Conservation (phyloP, 2,113 vertebrate species). For the Passer domesticus region DNA sequence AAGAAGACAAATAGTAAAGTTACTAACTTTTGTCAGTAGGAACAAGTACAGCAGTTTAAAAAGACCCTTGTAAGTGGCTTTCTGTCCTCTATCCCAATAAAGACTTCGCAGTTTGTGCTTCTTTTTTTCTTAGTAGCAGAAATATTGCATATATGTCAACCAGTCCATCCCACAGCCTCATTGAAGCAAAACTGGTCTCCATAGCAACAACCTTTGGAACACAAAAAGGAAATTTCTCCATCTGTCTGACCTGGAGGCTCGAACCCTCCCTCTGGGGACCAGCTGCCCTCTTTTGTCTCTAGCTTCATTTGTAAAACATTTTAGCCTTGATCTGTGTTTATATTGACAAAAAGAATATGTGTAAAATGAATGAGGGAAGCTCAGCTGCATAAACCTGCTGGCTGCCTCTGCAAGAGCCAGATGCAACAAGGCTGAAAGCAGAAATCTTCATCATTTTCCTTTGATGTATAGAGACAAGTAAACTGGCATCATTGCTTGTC, state of each 20-base stretch:
- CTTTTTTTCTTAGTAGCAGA: background rate
- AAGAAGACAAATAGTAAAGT: background rate
- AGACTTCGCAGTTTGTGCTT: background rate
- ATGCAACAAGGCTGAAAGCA: background rate
- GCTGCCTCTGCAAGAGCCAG: background rate
- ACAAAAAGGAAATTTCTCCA: background rate
- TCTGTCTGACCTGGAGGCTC: background rate
- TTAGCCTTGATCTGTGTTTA: conserved; percentile 33
- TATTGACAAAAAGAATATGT: background rate
- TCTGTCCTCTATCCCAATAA: background rate
- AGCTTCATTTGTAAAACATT: conserved; percentile 1
- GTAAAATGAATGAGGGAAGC: background rate
- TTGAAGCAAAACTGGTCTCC: background rate
- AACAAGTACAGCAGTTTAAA: background rate
- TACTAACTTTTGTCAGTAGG: background rate
- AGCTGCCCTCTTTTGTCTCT: conserved; percentile 16
- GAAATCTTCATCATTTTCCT: background rate
- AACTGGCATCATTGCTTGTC: background rate
- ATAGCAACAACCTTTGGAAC: background rate
- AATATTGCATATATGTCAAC: background rate
- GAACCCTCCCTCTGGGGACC: background rate
- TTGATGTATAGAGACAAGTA: background rate
- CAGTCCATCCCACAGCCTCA: background rate
- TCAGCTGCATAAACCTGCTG: conserved; percentile 15
- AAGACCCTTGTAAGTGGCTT: background rate